Percentiles rank a stretch among this genome's conserved stretches.
Evolutionary conservation across 2,113 vertebrate species (phyloP).

Genomic region (Dasypus novemcinctus): DNA sequence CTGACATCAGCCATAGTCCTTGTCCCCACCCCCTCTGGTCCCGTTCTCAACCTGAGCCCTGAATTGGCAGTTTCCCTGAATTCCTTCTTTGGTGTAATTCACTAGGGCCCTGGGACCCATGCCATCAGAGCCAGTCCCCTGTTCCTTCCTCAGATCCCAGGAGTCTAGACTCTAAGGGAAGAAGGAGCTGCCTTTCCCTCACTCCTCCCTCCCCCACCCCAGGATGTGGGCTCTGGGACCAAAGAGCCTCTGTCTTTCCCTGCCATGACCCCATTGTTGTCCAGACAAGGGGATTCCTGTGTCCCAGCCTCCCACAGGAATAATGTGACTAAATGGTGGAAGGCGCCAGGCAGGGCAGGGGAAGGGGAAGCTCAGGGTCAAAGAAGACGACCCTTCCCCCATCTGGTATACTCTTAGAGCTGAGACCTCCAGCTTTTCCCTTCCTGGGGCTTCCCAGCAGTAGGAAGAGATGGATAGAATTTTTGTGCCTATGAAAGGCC

Average conservation of each 20-base stretch:
- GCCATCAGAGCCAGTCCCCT: background rate
- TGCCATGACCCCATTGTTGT: slow-evolving; percentile 42
- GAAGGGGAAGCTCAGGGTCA: background rate
- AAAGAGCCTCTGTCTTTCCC: slow-evolving; percentile 65
- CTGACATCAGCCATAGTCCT: background rate
- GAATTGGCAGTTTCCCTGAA: slow-evolving; percentile 36
- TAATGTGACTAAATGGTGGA: slow-evolving; percentile 58
- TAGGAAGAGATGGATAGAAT: background rate
- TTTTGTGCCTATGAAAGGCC: slow-evolving; percentile 55
- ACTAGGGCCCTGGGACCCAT: background rate
- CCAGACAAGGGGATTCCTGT: slow-evolving; percentile 70
- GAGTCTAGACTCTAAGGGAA: slow-evolving; percentile 26
- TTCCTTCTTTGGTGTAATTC: slow-evolving; percentile 45
- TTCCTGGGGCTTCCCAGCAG: background rate
- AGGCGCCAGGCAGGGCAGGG: slow-evolving; percentile 7
- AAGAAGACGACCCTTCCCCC: background rate
- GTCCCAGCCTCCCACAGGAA: slow-evolving; percentile 21
- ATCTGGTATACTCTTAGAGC: background rate
- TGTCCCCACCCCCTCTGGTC: background rate
- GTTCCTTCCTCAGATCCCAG: background rate
- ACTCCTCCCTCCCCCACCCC: background rate
- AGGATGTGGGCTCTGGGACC: background rate
- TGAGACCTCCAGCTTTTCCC: background rate
- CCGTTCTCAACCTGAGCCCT: background rate
- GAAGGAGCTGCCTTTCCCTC: background rate